Evolutionary conservation across 2,888 invertebrate genomes (phyloP), one percentile per base, ranked within the genome.

Genomic region (Dryomyza anilis): DNA sequence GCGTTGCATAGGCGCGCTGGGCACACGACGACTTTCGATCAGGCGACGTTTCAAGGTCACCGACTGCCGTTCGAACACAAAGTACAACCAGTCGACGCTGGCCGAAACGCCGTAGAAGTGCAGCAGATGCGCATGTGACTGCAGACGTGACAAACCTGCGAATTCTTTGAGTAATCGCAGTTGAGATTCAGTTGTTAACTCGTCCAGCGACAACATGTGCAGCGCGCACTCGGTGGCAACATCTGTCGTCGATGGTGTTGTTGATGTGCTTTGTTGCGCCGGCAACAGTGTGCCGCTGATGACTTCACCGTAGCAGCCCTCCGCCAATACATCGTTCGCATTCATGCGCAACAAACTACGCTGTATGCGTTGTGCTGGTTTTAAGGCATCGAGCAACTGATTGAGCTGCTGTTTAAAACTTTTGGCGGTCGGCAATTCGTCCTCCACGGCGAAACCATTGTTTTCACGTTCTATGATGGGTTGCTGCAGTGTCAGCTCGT

Each of bases 101-200:
- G 94, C 93, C 76, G 91, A 92, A 36, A 92, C 91, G 1, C 94
- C 94, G 71, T 92, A 86, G 48, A 94, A 87, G 64, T 89, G 86
- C 7, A 92, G 85, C 1, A 94, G 85, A 81, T 93, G 89, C 48
- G 89, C 87, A 78, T 92, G 90, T 63, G 87, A 87, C 69, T 89
- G 89, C 12, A 90, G 84, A 74, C 88, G 87, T 14, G 91, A 89
- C 30, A 94, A 84, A 25, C 90, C 81, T 70, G 92, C 91, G 53
- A 94, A 81, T 73, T 93, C 92, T 68, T 89, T 87, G 50, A 94
- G 78, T 84, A 89, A 84, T 46, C 80, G 76, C n/a, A 80, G 76
- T 69, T 85, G 85, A 48, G 82, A 79, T 57, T 83, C 80, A 7
- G 79, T 78, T 25, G 81, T 81, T 71, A 87, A 77, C 67, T 85